These are phyloP conservation scores for Callaeas wilsoni DNA, from an alignment of 2,113 vertebrate genomes.

Conservation along the genomic window DNA sequence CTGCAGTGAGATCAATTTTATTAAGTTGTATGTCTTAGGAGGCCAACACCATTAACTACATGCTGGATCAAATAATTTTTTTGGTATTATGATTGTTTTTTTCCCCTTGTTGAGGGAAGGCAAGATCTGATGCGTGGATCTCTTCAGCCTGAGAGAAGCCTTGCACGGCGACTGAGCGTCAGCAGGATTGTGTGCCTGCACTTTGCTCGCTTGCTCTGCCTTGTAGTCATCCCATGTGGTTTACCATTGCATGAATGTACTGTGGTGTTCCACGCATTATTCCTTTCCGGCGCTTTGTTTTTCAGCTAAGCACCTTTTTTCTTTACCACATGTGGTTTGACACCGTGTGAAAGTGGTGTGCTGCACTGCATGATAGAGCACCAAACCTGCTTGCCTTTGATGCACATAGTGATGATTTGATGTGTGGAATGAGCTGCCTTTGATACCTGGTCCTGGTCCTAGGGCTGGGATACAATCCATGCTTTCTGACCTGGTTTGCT, in stretches of 20 bases:
- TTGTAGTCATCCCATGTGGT: background rate
- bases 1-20: conserved; percentile 69
- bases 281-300: background rate
- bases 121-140: background rate
- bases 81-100: conserved; percentile 7
- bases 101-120: background rate
- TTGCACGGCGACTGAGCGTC: rapidly evolving
- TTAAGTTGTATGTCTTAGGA: conserved; percentile 67
- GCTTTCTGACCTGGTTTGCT: background rate
- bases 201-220: background rate
- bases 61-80: conserved; percentile 57
- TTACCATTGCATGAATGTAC: background rate
- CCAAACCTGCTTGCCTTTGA: background rate
- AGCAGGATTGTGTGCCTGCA: background rate
- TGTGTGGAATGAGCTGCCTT: background rate
- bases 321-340: background rate
- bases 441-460: background rate
- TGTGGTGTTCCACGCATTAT: background rate
- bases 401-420: background rate
- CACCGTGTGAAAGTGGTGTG: background rate
- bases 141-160: background rate
- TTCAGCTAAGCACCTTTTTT: background rate
- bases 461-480: background rate
- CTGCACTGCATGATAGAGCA: background rate
- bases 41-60: conserved; percentile 55